These are phyloP conservation scores for Ctenopoma multispine DNA, from an alignment of 2,797 vertebrate species.

Conservation along the genomic window DNA sequence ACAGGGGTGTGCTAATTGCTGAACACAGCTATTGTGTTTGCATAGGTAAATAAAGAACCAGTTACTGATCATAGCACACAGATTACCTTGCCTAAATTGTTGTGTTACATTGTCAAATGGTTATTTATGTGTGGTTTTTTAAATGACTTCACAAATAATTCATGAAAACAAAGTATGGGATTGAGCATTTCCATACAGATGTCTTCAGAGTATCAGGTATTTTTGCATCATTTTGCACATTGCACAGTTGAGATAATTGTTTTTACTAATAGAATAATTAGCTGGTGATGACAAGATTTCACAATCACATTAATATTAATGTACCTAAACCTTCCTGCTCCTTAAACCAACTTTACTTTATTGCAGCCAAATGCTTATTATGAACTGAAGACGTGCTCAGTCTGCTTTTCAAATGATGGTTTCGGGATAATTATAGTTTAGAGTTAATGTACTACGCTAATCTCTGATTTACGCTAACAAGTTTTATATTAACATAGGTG, in stretches of 20 bases:
- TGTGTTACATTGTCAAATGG: conserved; percentile 17
- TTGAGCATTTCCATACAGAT: not conserved
- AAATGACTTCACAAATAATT: conserved; percentile 10
- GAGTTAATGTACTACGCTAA: not conserved
- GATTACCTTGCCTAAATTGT: conserved; percentile 40
- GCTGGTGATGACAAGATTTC: not conserved
- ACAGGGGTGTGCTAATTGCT: conserved; percentile 64
- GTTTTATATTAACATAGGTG: not conserved
- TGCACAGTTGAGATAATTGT: not conserved
- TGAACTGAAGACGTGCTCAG: not conserved
- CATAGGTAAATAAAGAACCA: conserved; percentile 71
- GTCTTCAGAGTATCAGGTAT: not conserved
- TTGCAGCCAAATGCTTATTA: not conserved
- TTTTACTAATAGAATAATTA: not conserved
- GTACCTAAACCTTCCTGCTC: not conserved
- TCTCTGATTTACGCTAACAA: not conserved
- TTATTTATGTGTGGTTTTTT: conserved; percentile 30
- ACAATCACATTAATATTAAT: not conserved
- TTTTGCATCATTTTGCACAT: not conserved
- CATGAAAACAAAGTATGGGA: not conserved
- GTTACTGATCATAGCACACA: conserved; percentile 57
- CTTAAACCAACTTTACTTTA: not conserved
- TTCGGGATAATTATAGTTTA: not conserved
- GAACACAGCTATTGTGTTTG: conserved; percentile 65
- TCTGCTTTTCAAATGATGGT: not conserved